Conservation (phyloP, 2,797 vertebrate species). For the Selene dorsalis region DNA sequence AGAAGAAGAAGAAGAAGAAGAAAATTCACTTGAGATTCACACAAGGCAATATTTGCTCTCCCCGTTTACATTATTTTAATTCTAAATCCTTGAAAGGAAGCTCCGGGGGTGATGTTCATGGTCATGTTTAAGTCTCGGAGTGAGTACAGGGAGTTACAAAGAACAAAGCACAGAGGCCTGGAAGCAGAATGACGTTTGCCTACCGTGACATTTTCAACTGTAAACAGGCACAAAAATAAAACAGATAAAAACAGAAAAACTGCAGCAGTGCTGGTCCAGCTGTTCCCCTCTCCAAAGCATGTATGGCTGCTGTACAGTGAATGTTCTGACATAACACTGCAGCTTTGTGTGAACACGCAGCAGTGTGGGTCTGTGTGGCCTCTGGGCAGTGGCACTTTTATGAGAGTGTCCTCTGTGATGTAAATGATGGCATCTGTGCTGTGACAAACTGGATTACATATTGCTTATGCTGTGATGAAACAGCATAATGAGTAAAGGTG, state of each 20-base stretch:
- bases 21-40: neutral
- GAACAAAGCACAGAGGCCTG: neutral
- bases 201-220: neutral
- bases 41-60: neutral
- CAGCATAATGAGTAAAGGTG: constrained; percentile 43
- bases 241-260: neutral
- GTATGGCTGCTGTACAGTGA: neutral
- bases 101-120: neutral
- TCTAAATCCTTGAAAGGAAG: neutral
- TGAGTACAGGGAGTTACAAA: neutral
- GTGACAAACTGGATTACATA: constrained; percentile 55
- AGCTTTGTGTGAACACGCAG: constrained; percentile 1
- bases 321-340: neutral
- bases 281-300: neutral
- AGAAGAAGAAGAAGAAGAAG: no score
- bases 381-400: constrained; percentile 23
- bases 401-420: constrained; percentile 46
- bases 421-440: constrained; percentile 49
- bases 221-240: neutral
- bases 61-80: no score
- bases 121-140: neutral
- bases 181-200: neutral
- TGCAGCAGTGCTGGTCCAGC: neutral
- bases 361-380: neutral
- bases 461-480: constrained; percentile 50